Evolutionary conservation across 2,113 vertebrate genomes (phyloP).

Genomic region (Psilopogon haemacephalus): DNA sequence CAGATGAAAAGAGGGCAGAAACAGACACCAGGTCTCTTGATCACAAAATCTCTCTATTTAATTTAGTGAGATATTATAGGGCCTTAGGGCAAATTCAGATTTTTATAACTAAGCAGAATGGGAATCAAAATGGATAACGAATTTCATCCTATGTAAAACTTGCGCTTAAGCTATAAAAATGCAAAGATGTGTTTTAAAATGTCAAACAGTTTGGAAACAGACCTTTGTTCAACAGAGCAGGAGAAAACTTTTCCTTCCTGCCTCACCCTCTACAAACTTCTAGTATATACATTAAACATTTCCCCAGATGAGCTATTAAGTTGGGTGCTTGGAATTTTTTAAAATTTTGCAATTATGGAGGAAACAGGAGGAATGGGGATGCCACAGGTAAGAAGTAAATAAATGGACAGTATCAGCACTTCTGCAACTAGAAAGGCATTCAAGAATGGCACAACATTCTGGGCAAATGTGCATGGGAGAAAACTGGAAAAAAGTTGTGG

Average conservation of each 20-base stretch:
- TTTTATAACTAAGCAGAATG: conserved; percentile 27
- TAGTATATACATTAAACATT: neutral
- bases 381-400: neutral
- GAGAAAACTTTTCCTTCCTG: neutral
- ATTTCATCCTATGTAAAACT: conserved; percentile 32
- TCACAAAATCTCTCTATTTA: conserved; percentile 2
- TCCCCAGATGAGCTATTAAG: neutral
- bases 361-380: neutral
- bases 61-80: conserved; percentile 12
- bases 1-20: neutral
- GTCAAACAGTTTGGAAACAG: neutral
- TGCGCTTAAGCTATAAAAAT: conserved; percentile 23
- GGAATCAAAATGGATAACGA: conserved; percentile 43
- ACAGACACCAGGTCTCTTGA: conserved; percentile 12
- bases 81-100: conserved; percentile 35
- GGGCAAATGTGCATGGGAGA: neutral
- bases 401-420: neutral
- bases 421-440: neutral
- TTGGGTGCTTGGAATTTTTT: neutral
- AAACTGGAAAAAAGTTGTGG: neutral
- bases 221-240: neutral
- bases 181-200: neutral
- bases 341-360: neutral
- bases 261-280: neutral
- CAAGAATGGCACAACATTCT: neutral